Base-by-base conservation (phyloP, 2,797 vertebrate species). In the Scleropages formosus region DNA sequence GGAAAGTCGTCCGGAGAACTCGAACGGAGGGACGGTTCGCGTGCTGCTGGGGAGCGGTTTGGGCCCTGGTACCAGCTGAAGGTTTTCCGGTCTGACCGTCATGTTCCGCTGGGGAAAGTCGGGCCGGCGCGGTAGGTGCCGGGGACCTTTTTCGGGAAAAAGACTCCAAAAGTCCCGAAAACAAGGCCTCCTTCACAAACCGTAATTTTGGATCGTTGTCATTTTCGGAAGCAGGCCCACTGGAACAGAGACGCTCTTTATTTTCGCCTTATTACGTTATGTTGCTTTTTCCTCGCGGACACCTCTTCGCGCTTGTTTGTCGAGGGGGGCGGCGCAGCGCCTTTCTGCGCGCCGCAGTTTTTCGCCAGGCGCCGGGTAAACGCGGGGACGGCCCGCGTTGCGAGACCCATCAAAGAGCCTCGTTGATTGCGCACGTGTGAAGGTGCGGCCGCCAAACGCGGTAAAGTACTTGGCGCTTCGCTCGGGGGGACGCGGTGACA, bases 1-100 rank as follows among this genome's bases (percentile, higher is more conserved):
- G 92, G 94, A 95, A 93, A 91, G 84, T 88, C 87, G 87, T 87
- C 81, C 77, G 16, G 84, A 79, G 16, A 18, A 44, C 60, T 60
- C 31, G 18, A n/a, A 46, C 68, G 66, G 68, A 69, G 53, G 49
- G 49, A 22, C 80, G 80, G 84, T 86, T 75, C 75, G 81, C 72
- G 46, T 80, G 83, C 85, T 84, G 84, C 75, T 83, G 80, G 51
- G 64, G 76, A 78, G 11, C 46, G 24, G n/a, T 69, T 53, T 60
- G 39, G 24, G 31, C 31, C 22, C 56, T 69, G 71, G 69, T 58
- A 56, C 26, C 31, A 44, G 44, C 31, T 44, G 56, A 72, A 44
- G 6, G 31, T 39, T 39, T 39, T 39, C 31, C 31, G 39, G 31
- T 39, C 6, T 39, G 31, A 39, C 2, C 31, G 39, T 39, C 2